These are phyloP conservation scores for Sinosuthora webbiana DNA, from an alignment of 2,113 vertebrate species.

Conservation along the genomic window DNA sequence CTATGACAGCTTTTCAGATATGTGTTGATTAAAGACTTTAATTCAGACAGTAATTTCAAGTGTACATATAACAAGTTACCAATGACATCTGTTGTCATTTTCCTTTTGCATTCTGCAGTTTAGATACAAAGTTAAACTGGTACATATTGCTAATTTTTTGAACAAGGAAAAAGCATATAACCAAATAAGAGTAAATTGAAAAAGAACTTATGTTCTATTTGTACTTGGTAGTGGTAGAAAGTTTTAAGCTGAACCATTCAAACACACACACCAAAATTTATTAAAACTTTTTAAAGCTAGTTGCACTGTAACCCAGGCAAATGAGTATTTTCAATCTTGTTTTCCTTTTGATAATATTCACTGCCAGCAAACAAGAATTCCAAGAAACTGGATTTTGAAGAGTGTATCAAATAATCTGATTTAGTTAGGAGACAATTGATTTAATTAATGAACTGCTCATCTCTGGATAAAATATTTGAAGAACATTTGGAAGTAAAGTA, in stretches of 20 bases:
- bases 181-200: not conserved
- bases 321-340: not conserved
- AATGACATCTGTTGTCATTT: not conserved
- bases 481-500: not conserved
- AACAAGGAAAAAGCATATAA: not conserved
- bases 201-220: not conserved
- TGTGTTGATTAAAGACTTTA: not conserved
- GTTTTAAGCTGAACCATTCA: not conserved
- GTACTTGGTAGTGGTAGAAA: not conserved
- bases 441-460: not conserved
- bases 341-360: not conserved
- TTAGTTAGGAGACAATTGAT: not conserved
- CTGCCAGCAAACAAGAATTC: not conserved
- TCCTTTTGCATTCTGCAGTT: not conserved
- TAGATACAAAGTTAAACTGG: not conserved
- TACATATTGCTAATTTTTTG: not conserved
- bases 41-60: not conserved
- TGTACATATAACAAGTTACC: not conserved
- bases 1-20: not conserved
- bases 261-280: not conserved
- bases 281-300: not conserved
- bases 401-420: not conserved
- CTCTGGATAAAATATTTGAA: not conserved
- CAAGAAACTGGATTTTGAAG: not conserved
- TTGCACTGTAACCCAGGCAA: not conserved